phyloP scores from a whole-genome alignment of 2,888 invertebrate species.

The Leptinotarsa juncta region DNA sequence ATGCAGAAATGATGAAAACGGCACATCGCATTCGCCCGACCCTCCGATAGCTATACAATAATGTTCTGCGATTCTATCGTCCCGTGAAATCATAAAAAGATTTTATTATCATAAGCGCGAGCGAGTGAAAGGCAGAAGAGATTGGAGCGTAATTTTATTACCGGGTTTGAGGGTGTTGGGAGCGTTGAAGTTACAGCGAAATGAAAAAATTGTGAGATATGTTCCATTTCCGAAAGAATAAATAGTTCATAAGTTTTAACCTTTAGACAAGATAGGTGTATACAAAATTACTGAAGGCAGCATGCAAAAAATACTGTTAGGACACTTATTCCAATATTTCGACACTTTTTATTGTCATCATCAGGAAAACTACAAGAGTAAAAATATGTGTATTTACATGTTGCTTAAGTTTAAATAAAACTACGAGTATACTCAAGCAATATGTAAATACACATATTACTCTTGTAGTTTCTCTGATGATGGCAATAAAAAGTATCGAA shows the following conservation, averaged over 20 bases:
- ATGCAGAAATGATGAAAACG: slow-evolving; percentile 18
- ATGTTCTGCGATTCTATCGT: slow-evolving; percentile 11
- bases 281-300: too few species aligned
- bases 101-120: slow-evolving; percentile 21
- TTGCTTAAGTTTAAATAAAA: too few species aligned
- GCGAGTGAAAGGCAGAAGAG: slow-evolving; percentile 6
- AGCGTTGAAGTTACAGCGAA: background rate
- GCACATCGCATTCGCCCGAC: background rate
- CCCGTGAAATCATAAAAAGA: slow-evolving; percentile 28
- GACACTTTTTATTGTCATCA: too few species aligned
- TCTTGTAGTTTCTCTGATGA: too few species aligned
- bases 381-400: too few species aligned
- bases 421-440: too few species aligned
- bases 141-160: slow-evolving; percentile 13
- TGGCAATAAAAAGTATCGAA: too few species aligned
- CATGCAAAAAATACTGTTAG: too few species aligned
- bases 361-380: too few species aligned
- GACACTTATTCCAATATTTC: too few species aligned
- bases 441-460: too few species aligned
- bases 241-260: background rate
- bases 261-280: too few species aligned
- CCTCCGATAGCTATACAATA: slow-evolving; percentile 19
- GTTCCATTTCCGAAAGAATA: background rate
- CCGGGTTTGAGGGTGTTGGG: slow-evolving; percentile 1
- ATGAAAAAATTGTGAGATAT: background rate